These are phyloP conservation scores for Leistus spinibarbis DNA, from an alignment of 2,888 invertebrate genomes.

Conservation along the genomic window DNA sequence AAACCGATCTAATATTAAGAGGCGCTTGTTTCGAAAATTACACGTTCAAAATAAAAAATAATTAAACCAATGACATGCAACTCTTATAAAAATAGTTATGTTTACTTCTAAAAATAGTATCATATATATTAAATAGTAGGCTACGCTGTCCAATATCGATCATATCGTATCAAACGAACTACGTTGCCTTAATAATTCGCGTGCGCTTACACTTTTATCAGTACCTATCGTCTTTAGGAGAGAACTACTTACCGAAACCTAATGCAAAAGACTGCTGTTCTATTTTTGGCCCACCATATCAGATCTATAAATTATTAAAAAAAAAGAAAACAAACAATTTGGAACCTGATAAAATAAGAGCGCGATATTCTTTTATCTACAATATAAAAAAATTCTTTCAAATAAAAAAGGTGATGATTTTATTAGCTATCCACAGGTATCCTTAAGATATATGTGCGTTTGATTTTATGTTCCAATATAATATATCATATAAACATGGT, in stretches of 20 bases:
- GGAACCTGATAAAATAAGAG: background rate
- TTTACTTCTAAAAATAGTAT: slow-evolving; percentile 21
- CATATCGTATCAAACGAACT: background rate
- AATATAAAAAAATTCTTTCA: background rate
- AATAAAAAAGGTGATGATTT: too few species aligned
- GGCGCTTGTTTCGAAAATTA: slow-evolving; percentile 29
- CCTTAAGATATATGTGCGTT: too few species aligned
- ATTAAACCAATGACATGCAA: slow-evolving; percentile 29
- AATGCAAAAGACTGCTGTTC: background rate
- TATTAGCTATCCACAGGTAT: too few species aligned
- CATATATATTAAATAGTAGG: too few species aligned
- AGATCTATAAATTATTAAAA: background rate
- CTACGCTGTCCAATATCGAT: background rate
- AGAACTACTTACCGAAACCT: background rate
- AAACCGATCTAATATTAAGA: slow-evolving; percentile 10
- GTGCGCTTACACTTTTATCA: background rate
- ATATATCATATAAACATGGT: too few species aligned
- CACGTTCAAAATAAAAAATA: background rate
- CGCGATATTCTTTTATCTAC: background rate
- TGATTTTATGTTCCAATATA: too few species aligned
- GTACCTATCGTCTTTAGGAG: background rate
- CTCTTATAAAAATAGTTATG: slow-evolving; percentile 21
- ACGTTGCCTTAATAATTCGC: background rate
- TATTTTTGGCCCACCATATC: background rate
- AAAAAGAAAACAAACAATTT: too few species aligned